Evolutionary conservation across 2,888 invertebrate genomes (phyloP), one percentile per base, ranked within the genome.

Genomic region (Amitus sp.): DNA sequence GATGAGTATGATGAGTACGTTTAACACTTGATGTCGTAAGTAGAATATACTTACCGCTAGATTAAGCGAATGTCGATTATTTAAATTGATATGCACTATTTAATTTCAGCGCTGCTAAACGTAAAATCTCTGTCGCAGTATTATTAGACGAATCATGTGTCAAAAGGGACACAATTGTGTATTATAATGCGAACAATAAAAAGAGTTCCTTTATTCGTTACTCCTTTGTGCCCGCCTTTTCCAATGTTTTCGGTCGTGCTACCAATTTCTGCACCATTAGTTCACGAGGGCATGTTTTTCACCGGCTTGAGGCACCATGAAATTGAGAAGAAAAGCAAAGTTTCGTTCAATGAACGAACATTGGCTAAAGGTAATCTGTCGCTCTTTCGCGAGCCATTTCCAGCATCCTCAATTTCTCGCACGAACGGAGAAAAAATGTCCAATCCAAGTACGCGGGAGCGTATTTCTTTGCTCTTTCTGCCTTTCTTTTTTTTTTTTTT

Each of bases 81-180:
- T 78, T 76, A 77, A 77, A 73, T 71, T 53, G 60, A 18, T 13
- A 70, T 73, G n/a, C 30, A 13, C 9, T 37, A 73, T 73, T 73
- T 72, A 71, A 72, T 72, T 75, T 70, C 61, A 67, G 58, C 69
- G 67, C 60, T 68, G 64, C 62, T 66, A 74, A 76, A 65, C 73
- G 73, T 77, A 76, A 76, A 70, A 76, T 74, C 72, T 75, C 75
- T 70, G 73, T 67, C 72, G 73, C 80, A 80, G 80, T 80, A 80
- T 80, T 80, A 80, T 75, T 80, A 80, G 79, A 72, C 58, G 63
- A 64, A 67, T 65, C 52, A 62, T 28, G 58, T 28, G 59, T 52
- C 53, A 53, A 63, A 56, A 50, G 62, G 56, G 57, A 62, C 65
- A 62, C 66, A 62, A 67, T 57, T 66, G 53, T 70, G 68, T 70